Base-by-base conservation (phyloP, 1,140 invertebrate genomes). In the Sesamia nonagrioides region DNA sequence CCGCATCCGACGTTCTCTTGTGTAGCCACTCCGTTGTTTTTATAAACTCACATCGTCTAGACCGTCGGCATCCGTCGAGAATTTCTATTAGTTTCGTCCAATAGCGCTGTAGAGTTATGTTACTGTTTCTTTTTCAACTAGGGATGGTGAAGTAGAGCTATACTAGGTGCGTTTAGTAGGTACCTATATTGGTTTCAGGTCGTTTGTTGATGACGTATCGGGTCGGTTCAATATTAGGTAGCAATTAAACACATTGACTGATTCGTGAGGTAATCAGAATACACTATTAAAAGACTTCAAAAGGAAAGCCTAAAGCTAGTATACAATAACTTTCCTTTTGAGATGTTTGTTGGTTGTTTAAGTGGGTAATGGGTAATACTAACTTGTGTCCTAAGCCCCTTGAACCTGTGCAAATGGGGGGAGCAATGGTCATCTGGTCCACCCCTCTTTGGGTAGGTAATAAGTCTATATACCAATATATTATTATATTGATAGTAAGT, bases 11-110 rank as follows among this genome's bases (percentile, higher is more conserved):
- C 63, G 37, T 48, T 33, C 37, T 13, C 17, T 42, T 40, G 66
- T 58, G 11, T 58, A 33, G 42, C 63, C 63, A 11, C 9, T 45
- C 0, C 11, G 42, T 21, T 48, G 66, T 69, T 69, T 69, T 69
- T 69, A 48, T 69, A 69, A 69, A 45, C 66, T 48, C 37, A 18
- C 66, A 21, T 45, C 21, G 68, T 71, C 68, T 71, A 71, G 68
- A 71, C 68, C 50, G 48, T 52, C 35, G 68, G 27, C 27, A 71
- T 54, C 45, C 48, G 68, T 54, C 54, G 45, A 35, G 68, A 71
- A 71, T 71, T 52, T 71, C 27, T 71, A 71, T 71, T 52, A 71
- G 48, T 13, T n/a, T 37, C 21, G 21, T 7, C 1, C 60, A 8
- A 33, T 69, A 18, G 42, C 21, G 66, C 21, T 69, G 6, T 42